Conservation (phyloP, 2,113 vertebrate genomes). For the Alouatta palliata region DNA sequence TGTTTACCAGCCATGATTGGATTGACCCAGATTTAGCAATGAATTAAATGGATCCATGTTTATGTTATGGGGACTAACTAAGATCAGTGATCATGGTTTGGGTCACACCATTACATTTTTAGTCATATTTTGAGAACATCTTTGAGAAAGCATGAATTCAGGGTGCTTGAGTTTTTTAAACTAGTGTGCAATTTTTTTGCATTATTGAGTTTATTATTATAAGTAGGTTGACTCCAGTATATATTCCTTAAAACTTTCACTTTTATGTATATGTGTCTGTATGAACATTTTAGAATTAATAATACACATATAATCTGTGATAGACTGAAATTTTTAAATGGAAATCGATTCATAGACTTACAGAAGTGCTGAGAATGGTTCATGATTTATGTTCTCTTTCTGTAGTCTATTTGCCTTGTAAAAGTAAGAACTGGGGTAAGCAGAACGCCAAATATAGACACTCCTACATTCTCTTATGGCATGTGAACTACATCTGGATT, state of each 20-base stretch:
- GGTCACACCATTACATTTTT: background rate
- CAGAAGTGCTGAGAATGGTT: background rate
- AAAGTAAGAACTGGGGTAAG: background rate
- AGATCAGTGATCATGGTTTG: background rate
- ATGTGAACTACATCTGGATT: background rate
- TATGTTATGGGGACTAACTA: background rate
- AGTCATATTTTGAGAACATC: background rate
- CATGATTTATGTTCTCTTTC: background rate
- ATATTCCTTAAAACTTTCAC: constrained; percentile 2
- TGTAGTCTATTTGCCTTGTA: background rate
- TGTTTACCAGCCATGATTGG: background rate
- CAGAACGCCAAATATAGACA: background rate
- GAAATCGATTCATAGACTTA: background rate
- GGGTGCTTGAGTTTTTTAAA: background rate
- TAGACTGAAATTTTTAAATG: constrained; percentile 4
- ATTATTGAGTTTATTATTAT: background rate
- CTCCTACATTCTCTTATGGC: background rate
- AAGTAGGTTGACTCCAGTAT: background rate
- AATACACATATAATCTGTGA: background rate
- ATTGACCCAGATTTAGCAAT: background rate
- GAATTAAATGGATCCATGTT: background rate
- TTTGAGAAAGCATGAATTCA: constrained; percentile 2
- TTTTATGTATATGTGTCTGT: background rate
- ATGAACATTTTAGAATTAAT: background rate
- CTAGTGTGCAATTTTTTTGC: background rate